Conservation (phyloP, 2,113 vertebrate species). For the Amblyopsis rosae region DNA sequence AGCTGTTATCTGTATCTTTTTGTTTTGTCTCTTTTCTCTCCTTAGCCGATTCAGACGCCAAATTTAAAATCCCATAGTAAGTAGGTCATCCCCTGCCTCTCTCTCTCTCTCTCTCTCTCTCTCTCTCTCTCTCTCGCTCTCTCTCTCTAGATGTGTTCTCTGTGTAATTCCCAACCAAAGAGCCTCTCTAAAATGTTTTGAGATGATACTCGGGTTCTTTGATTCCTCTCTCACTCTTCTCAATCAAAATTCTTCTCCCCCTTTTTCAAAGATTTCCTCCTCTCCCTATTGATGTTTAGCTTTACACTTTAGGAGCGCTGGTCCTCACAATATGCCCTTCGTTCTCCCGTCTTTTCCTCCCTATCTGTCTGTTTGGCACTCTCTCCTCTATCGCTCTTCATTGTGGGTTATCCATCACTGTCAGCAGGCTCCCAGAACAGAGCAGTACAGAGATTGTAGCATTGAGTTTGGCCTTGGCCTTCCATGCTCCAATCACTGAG, state of each 20-base stretch:
- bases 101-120: constrained; percentile 6
- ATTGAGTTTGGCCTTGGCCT: constrained; percentile 29
- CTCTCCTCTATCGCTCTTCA: constrained; percentile 2
- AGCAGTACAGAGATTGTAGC: constrained; percentile 34
- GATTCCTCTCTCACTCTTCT: too few relatives aligned
- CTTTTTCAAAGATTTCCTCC: constrained; percentile 33
- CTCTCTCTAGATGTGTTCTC: constrained; percentile 16
- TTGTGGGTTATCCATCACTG: constrained; percentile 46
- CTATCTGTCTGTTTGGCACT: neutral
- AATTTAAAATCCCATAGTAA: constrained; percentile 62
- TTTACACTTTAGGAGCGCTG: constrained; percentile 15
- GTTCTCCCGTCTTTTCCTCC: neutral
- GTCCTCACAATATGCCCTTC: neutral
- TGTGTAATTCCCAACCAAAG: constrained; percentile 57
- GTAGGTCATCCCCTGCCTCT: constrained; percentile 55
- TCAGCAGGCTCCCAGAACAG: constrained; percentile 13
- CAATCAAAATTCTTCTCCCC: constrained; percentile 50
- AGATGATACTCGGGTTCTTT: constrained; percentile 39
- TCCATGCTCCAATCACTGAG: constrained; percentile 14
- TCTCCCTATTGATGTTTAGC: constrained; percentile 32
- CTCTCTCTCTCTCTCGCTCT: constrained; percentile 8
- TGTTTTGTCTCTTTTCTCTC: constrained; percentile 28
- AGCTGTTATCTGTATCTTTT: constrained; percentile 36
- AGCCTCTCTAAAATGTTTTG: neutral
- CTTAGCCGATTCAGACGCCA: constrained; percentile 41